Conservation (phyloP, 2,888 invertebrate species). For the Encarsia formosa region DNA sequence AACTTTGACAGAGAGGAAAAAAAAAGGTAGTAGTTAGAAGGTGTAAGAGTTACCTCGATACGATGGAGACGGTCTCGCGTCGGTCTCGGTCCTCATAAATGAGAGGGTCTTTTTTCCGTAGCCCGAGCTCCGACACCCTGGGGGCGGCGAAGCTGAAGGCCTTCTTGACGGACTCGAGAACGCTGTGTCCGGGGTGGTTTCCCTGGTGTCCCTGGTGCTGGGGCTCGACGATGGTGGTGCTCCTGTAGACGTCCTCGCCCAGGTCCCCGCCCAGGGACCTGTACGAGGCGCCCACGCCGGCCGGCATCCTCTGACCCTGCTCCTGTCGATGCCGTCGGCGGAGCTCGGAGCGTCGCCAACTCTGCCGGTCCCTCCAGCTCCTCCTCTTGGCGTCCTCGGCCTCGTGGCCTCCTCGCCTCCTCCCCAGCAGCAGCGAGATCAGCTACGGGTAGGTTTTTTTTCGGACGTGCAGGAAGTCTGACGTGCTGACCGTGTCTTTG, state of each 20-base stretch:
- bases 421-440: conserved; percentile 14
- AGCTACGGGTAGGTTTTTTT: conserved; percentile 16
- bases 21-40: neutral
- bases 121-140: conserved; percentile 49
- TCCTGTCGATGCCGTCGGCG: conserved; percentile 28
- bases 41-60: conserved; percentile 45
- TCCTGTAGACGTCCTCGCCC: conserved; percentile 62
- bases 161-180: conserved; percentile 61
- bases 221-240: conserved; percentile 58
- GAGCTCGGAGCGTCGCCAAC: conserved; percentile 27
- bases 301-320: conserved; percentile 55
- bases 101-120: conserved; percentile 48
- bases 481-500: neutral
- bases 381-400: conserved; percentile 10
- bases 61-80: conserved; percentile 48
- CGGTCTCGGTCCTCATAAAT: conserved; percentile 48
- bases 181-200: conserved; percentile 54
- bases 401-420: neutral
- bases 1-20: neutral
- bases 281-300: conserved; percentile 63
- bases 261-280: conserved; percentile 56
- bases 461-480: neutral
- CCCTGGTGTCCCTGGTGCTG: no score
- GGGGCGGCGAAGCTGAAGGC: conserved; percentile 56
- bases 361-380: conserved; percentile 20